phyloP scores from a whole-genome alignment of 2,888 invertebrate species.

The Tipula helvola region DNA sequence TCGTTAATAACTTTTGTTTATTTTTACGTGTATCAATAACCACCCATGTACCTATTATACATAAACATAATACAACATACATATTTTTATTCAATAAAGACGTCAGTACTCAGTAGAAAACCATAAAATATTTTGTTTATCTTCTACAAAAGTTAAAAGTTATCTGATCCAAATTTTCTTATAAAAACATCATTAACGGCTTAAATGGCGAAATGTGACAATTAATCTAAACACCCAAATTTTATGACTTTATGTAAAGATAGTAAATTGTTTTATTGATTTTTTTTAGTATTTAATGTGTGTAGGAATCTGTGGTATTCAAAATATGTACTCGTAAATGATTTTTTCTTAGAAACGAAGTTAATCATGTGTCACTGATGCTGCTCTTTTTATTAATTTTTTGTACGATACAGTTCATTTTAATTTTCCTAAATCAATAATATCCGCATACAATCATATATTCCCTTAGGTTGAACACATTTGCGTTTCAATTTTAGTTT shows the following conservation, averaged over 20 bases:
- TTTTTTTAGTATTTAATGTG: neutral
- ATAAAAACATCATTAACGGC: neutral
- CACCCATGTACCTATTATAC: neutral
- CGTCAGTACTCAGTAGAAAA: too few relatives aligned
- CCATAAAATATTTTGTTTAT: too few relatives aligned
- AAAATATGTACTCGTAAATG: neutral
- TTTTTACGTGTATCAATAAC: neutral
- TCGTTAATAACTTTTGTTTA: neutral
- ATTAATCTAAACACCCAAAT: neutral
- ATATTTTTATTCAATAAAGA: too few relatives aligned
- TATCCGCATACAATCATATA: too few relatives aligned
- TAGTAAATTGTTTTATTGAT: neutral
- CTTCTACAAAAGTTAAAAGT: too few relatives aligned
- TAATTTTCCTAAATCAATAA: too few relatives aligned
- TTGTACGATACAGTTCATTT: too few relatives aligned
- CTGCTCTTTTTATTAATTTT: neutral
- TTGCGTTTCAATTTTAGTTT: too few relatives aligned
- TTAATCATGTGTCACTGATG: neutral
- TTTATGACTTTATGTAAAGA: neutral
- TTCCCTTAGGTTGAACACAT: too few relatives aligned
- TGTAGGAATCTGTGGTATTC: neutral
- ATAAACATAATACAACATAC: too few relatives aligned
- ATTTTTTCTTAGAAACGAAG: neutral
- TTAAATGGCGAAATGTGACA: neutral
- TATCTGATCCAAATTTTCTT: neutral